Base-by-base conservation (phyloP, 2,113 vertebrate species). In the Corythornis madagascariensis region DNA sequence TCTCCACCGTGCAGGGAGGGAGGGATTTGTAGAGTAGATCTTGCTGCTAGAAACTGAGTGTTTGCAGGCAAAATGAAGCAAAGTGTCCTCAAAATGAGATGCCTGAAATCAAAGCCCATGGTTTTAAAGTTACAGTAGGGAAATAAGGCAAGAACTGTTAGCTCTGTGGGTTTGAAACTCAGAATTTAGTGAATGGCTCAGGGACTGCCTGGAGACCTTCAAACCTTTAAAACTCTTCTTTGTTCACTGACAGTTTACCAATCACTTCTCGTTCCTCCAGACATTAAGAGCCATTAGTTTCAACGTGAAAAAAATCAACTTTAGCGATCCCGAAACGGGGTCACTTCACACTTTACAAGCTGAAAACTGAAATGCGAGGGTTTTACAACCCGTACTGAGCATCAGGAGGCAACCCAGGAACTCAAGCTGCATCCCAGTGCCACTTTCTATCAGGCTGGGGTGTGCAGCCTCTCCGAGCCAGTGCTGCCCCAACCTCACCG, bases 351-450 rank as follows among this genome's bases (percentile, higher is more conserved):
- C 7, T 6, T 66, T 17, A 25, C 9, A 48, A 50, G 6, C 29
- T 40, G 59, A 35, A 76, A 66, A 48, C 20, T 15, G 35, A n/a
- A 65, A 50, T 0, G 2, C 1, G 20, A 48, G n/a, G 43, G 8
- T 1, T 0, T 26, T 22, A 14, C 0, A 7, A 43, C 33, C 28
- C 50, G 18, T 8, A 1, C 9, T 18, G 53, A n/a, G 2, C 7
- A 21, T 10, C n/a, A 12, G 50, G 64, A 56, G 7, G 16, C 63
- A 80, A 52, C 26, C 21, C 9, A 4, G 0, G 1, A 28, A 16
- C 3, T 4, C 22, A 21, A 48, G 10, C 6, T 64, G 21, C 10
- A 20, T 24, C 8, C 21, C 16, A 1, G 40, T 5, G 52, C 35
- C 43, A 2, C 43, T 61, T 48, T 28, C n/a, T 45, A 16, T 38